Percentiles rank a stretch among this genome's conserved stretches.
phyloP scores from a whole-genome alignment of 2,797 vertebrate genomes.

The Mormyrus proboscirostris region DNA sequence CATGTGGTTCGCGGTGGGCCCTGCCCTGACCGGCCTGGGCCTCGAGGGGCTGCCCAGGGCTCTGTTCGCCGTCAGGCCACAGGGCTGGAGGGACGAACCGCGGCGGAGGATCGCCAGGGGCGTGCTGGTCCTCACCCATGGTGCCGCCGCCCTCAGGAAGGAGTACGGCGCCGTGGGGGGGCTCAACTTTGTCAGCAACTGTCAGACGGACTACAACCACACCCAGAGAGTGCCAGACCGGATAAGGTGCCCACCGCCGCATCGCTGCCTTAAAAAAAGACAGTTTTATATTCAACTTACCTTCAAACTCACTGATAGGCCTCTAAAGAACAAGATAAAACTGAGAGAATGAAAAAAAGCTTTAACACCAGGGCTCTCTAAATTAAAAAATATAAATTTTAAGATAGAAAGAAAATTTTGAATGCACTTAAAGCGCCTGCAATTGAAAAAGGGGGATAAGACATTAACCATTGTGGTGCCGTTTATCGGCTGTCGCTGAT shows the following conservation, averaged over 20 bases:
- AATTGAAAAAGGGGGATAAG: neutral
- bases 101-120: constrained; percentile 76
- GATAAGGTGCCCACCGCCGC: constrained; percentile 49
- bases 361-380: neutral
- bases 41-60: constrained; percentile 73
- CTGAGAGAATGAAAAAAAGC: neutral
- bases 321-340: neutral
- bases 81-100: constrained; percentile 85
- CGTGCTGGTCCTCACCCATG: constrained; percentile 85
- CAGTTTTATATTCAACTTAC: neutral
- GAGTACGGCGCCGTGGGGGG: constrained; percentile 76
- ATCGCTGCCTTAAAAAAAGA: neutral
- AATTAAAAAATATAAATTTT: constrained; percentile 2
- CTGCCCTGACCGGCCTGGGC: constrained; percentile 73
- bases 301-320: neutral
- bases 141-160: constrained; percentile 78
- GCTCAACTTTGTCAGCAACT: constrained; percentile 85
- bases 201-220: constrained; percentile 79
- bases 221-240: constrained; percentile 68
- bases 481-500: constrained; percentile 52
- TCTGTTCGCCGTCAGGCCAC: constrained; percentile 81
- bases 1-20: constrained; percentile 88
- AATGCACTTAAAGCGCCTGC: neutral
- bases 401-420: neutral
- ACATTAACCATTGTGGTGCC: constrained; percentile 41